Conservation (phyloP, 2,797 vertebrate species). For the Thripadectes ignobilis region DNA sequence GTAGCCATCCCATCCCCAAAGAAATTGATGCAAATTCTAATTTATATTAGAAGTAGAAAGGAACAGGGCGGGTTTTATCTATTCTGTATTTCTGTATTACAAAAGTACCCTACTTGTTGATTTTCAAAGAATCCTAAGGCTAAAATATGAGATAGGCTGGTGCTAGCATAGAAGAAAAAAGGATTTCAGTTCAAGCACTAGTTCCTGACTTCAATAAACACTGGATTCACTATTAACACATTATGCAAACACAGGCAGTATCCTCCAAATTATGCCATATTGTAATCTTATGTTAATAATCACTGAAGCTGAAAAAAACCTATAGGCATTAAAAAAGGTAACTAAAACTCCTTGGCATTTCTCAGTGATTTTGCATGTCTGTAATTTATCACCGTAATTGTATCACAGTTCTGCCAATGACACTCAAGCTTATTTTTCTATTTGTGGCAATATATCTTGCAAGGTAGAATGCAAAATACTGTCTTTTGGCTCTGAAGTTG, state of each 20-base stretch:
- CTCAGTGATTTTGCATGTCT: neutral
- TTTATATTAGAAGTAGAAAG: neutral
- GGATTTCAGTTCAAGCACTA: neutral
- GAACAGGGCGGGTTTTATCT: neutral
- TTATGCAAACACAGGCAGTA: neutral
- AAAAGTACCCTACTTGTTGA: neutral
- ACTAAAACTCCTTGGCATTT: neutral
- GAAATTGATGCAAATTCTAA: neutral
- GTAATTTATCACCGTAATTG: slow-evolving; percentile 9
- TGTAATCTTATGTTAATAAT: neutral
- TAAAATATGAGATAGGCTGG: neutral
- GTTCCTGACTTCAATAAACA: neutral
- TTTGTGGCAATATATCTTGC: neutral
- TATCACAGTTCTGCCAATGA: neutral
- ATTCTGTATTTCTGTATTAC: neutral
- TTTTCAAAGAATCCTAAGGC: neutral
- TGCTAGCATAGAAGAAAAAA: neutral
- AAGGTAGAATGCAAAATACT: neutral
- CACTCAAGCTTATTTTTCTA: neutral
- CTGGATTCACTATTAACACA: neutral
- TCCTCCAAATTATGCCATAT: neutral
- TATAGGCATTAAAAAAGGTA: neutral
- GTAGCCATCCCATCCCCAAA: neutral
- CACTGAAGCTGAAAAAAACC: neutral
- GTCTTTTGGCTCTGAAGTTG: neutral